These are phyloP conservation scores for Drosophila cardini DNA, from an alignment of 1,140 invertebrate species.

Conservation along the genomic window DNA sequence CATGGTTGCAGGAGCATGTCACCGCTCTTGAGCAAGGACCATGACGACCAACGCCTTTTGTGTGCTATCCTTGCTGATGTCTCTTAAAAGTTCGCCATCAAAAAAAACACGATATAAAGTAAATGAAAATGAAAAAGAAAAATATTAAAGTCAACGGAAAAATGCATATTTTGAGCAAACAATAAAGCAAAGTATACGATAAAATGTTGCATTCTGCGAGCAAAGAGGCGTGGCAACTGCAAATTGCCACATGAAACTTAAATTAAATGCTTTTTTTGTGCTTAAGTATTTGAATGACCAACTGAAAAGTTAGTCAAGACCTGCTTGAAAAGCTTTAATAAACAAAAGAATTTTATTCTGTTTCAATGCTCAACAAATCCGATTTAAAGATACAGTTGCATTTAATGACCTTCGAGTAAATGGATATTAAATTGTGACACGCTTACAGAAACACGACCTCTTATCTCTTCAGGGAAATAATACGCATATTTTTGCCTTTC, in stretches of 20 bases:
- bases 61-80: conserved; percentile 25
- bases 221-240: conserved; percentile 14
- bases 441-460: conserved; percentile 3
- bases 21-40: conserved; percentile 18
- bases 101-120: conserved; percentile 26
- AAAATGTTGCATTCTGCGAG: conserved; percentile 44
- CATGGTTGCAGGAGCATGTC: conserved; percentile 51
- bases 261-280: too few species aligned
- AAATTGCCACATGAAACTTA: too few species aligned
- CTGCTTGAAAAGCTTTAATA: too few species aligned
- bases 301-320: too few species aligned
- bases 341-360: too few species aligned
- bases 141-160: conserved; percentile 34
- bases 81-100: conserved; percentile 37
- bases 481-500: conserved; percentile 37
- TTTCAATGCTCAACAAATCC: conserved; percentile 14
- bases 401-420: conserved; percentile 69
- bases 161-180: conserved; percentile 40
- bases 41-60: conserved; percentile 42
- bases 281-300: too few species aligned
- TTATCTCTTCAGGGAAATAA: conserved; percentile 14
- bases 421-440: conserved; percentile 44
- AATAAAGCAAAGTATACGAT: conserved; percentile 34
- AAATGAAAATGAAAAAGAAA: conserved; percentile 20
- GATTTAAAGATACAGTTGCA: neutral